Evolutionary conservation across 1,140 invertebrate genomes (phyloP), one percentile per base, ranked within the genome.

Genomic region (Orius insidiosus): DNA sequence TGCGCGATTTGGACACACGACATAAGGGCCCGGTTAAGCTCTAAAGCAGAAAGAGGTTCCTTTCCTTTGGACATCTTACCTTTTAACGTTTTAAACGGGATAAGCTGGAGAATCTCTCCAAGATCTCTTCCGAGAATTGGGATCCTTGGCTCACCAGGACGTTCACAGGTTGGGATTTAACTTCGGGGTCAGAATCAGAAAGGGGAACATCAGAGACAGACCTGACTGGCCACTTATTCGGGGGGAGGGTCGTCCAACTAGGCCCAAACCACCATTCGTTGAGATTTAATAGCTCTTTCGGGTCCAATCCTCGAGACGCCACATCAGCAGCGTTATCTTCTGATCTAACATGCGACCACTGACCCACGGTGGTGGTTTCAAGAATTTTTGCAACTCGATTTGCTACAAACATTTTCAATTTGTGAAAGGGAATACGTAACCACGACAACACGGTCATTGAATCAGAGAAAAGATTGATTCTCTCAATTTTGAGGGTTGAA

Each of bases 321-420:
- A 55, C 47, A 56, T 71, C 66, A 3, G 64, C 63, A 15, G 64
- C 63, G 53, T 70, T 69, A 1, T 60, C 41, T 13, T 46, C 37
- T 1, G 60, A 55, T 7, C 45, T 38, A 0, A 68, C 57, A 52
- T 69, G 61, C 11, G 36, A 11, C 68, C 65, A 71, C 15, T 61
- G 43, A 7, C 44, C 38, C 1, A 32, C 16, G 2, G 33, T n/a
- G 14, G 49, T 52, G 1, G 55, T 15, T 30, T 56, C 49, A 32
- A 57, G 55, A 44, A 67, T 62, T 50, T 58, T 42, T 24, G 50
- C 19, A 2, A 59, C 52, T 19, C 55, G 33, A 48, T 60, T 60
- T 1, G 51, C 48, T 2, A 61, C 55, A 53, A 56, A 61, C 1
- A 52, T 46, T 43, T 60, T 56, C 48, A 59, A 56, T 7, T 45